These are phyloP conservation scores for Dysidea cf. avara DNA, from an alignment of 37 sponge, comb jelly and placozoan genomes.

Conservation along the genomic window DNA sequence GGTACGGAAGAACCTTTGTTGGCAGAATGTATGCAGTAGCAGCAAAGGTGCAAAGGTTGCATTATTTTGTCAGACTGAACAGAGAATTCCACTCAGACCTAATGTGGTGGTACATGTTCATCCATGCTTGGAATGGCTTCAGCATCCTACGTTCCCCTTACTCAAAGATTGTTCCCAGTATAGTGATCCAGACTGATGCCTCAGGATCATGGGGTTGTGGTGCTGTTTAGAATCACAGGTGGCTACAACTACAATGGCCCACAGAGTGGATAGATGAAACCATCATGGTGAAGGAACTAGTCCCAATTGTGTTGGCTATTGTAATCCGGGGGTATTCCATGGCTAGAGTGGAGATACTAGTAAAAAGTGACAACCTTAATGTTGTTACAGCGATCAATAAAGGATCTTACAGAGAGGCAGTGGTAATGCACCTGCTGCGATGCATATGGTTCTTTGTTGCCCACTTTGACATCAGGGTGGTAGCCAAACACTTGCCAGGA, in stretches of 20 bases:
- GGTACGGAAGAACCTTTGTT: slow-evolving; percentile 15
- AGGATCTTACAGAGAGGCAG: no score
- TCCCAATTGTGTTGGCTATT: slow-evolving; percentile 8
- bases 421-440: no score
- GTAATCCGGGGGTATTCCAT: slow-evolving; percentile 7
- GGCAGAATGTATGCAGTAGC: slow-evolving; percentile 13
- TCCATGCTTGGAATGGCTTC: no score
- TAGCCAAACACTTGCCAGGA: slow-evolving; percentile 12
- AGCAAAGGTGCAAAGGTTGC: background rate
- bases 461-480: background rate
- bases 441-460: slow-evolving; percentile 16
- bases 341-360: background rate
- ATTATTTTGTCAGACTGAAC: slow-evolving; percentile 24
- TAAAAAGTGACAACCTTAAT: slow-evolving; percentile 15
- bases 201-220: no score
- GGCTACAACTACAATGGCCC: no score
- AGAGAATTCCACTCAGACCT: slow-evolving; percentile 39
- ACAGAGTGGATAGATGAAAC: no score
- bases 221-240: no score
- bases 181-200: no score
- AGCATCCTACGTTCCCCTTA: no score
- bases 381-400: no score
- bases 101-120: no score
- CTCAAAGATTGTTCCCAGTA: no score
- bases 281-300: slow-evolving; percentile 25